Conservation (phyloP, 2,888 invertebrate genomes). For the Protophormia terraenovae region DNA sequence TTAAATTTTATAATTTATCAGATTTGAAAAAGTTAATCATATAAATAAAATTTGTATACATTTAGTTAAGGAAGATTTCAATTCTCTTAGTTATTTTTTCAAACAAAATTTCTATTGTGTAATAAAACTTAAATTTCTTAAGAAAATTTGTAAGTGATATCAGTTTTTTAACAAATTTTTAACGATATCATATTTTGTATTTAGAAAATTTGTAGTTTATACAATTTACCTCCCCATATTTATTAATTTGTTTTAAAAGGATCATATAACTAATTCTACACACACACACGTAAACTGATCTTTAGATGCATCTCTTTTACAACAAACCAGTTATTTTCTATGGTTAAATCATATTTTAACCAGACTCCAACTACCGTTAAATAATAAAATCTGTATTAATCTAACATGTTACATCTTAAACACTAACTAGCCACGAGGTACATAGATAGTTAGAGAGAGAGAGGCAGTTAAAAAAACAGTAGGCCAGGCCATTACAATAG, state of each 20-base stretch:
- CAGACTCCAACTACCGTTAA: background rate
- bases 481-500: background rate
- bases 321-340: background rate
- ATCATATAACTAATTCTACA: background rate
- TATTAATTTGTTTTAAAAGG: background rate
- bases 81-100: too few relatives aligned
- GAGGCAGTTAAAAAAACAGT: background rate
- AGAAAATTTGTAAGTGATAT: too few relatives aligned
- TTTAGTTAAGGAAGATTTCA: too few relatives aligned
- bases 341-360: background rate
- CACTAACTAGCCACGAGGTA: background rate
- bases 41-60: too few relatives aligned
- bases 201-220: background rate
- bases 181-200: too few relatives aligned
- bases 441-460: background rate
- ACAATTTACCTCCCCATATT: background rate
- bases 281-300: background rate
- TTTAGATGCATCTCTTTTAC: background rate
- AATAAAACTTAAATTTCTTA: too few relatives aligned
- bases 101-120: too few relatives aligned
- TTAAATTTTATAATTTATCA: too few relatives aligned
- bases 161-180: too few relatives aligned
- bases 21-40: too few relatives aligned
- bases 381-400: conserved; percentile 42
- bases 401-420: conserved; percentile 36